Evolutionary conservation across 2,797 vertebrate species (phyloP), one percentile per base, ranked within the genome.

Genomic region (Schizopygopsis pylzovi): DNA sequence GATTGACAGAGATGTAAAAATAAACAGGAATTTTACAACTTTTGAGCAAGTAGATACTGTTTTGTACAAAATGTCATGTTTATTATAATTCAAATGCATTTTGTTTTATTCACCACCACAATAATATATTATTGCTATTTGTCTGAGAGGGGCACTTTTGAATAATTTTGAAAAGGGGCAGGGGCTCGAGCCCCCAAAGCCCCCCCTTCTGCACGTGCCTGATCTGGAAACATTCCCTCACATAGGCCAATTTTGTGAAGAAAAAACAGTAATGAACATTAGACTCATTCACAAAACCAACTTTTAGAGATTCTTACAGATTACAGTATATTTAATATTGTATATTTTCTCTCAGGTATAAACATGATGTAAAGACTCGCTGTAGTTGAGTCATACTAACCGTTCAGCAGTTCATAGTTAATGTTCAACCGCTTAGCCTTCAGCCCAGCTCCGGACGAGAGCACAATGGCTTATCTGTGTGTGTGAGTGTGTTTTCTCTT

Each of bases 401-500:
- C 16, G 6, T 63, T 73, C 81, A 83, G 78, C 56, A 70, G 76
- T 71, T 87, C 75, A 80, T 52, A 28, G 81, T 89, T 90, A 91
- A 90, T 90, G 87, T 90, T 90, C 89, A 86, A 91, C 88, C 52
- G 56, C 63, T 65, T 63, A 85, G 82, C 85, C 86, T 87, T 82
- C 81, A 76, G 83, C 80, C 49, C 71, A 65, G 78, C 84, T 83
- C 87, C 85, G 85, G 84, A 88, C 85, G 65, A 79, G 61, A 88
- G 80, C 86, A 91, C 89, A 89, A 89, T 83, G 76, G 83, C 89
- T 91, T 91, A 90, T 90, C 89, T 90, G 84, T 87, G 82, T 85
- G 47, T 56, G 52, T 37, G 28, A 37, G 61, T 33, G 81, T 87
- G 87, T 88, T 89, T 89, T 89, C 86, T 89, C 90, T 88, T 86